Base-by-base conservation (phyloP, 2,888 invertebrate species). In the Harpalus rubripes region DNA sequence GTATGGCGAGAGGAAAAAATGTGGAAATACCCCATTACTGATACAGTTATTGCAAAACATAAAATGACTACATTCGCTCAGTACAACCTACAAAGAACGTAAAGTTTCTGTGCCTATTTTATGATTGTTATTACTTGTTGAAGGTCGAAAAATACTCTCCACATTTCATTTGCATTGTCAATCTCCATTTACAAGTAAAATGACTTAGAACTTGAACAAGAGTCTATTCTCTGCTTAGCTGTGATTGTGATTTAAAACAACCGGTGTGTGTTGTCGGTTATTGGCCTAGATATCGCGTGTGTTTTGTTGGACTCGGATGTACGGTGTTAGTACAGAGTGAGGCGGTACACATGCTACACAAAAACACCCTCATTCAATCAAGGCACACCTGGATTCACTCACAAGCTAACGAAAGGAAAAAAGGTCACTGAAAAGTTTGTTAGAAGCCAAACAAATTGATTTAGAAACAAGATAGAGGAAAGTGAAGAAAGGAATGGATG, bases 271-370 rank as follows among this genome's bases (percentile, higher is more conserved):
- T 52, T 52, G 44, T 52, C 44, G 44, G 44, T 52, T 52, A 52
- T 52, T 52, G 44, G 44, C 44, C 44, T 52, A 52, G 44, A 52
- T 52, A 52, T 52, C 44, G 44, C 44, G 44, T 52, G 44, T 52
- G 44, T 52, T 52, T 52, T 52, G 44, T 52, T 52, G 7, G 1
- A 5, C 32, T 52, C 44, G 44, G 44, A 52, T 52, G 44, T 52
- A 12, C 44, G 44, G 10, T 52, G 44, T 52, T 52, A 12, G 32
- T 32, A 32, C 32, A 12, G 44, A 12, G 8, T 52, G 44, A 52
- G 10, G 44, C 12, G 44, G 44, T 52, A 52, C 44, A 52, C 44
- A 12, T 12, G 44, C 44, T 52, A 12, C 6, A 52, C 44, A 52
- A 52, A 52, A 52, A 52, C 44, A 52, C 44, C 44, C 44, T 52